Conservation (phyloP, 2,888 invertebrate genomes). For the Acronicta leporina region DNA sequence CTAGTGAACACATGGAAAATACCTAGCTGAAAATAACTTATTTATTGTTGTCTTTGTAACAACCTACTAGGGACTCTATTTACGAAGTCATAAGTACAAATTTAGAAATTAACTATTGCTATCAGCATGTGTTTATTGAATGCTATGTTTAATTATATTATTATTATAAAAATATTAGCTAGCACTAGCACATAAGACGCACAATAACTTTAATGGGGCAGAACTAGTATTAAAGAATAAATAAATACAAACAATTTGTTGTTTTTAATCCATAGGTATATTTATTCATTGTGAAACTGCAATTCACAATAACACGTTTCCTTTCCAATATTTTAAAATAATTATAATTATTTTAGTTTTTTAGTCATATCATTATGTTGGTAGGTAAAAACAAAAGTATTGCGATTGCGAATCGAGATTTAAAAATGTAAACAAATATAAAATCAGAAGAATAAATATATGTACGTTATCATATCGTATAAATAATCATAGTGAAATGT, state of each 20-base stretch:
- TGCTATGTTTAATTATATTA: background rate
- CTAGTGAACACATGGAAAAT: slow-evolving; percentile 34
- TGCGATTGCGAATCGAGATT: slow-evolving; percentile 2
- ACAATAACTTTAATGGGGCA: slow-evolving; percentile 54
- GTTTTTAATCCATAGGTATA: slow-evolving; percentile 74
- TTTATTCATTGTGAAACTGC: slow-evolving; percentile 82
- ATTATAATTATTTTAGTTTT: slow-evolving; percentile 8
- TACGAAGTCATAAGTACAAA: too few relatives aligned
- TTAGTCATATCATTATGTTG: background rate
- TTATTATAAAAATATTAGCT: background rate
- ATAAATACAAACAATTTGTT: slow-evolving; percentile 63
- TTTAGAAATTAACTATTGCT: background rate
- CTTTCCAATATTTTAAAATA: slow-evolving; percentile 19
- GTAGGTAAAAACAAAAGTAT: slow-evolving; percentile 15
- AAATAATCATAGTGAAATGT: too few relatives aligned
- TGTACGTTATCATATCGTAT: too few relatives aligned
- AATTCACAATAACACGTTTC: slow-evolving; percentile 71
- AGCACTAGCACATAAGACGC: slow-evolving; percentile 30
- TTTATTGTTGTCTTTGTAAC: background rate
- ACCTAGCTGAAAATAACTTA: background rate
- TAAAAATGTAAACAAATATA: background rate
- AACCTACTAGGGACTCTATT: too few relatives aligned
- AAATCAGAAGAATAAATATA: background rate
- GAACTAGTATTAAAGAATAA: slow-evolving; percentile 51
- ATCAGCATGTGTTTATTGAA: slow-evolving; percentile 3